Evolutionary conservation across 2,888 invertebrate species (phyloP).

Genomic region (Synanthedon formicaeformis): DNA sequence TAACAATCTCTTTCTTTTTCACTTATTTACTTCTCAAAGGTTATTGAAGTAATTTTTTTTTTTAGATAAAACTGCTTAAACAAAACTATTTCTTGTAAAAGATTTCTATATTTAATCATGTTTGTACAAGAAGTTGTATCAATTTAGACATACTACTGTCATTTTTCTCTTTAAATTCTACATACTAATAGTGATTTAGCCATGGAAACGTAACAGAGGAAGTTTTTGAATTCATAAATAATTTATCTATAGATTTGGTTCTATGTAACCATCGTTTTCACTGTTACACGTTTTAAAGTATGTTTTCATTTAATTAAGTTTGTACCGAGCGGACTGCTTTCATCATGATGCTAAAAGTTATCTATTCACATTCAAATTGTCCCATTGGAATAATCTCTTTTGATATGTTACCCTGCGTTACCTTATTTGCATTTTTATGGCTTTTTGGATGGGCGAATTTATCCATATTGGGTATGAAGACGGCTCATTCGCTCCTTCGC

Average conservation of each 20-base stretch:
- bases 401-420: conserved; percentile 27
- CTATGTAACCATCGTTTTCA: conserved; percentile 9
- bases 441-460: conserved; percentile 12
- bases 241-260: not conserved
- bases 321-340: conserved; percentile 1
- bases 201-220: no score
- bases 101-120: no score
- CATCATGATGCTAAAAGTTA: conserved; percentile 11
- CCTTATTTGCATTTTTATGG: conserved; percentile 41
- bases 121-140: no score
- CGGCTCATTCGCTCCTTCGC: conserved; percentile 15
- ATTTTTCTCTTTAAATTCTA: no score
- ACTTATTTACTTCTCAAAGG: no score
- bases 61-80: no score
- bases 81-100: no score
- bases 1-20: no score
- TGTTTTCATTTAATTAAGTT: not conserved
- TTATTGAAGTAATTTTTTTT: no score
- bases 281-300: not conserved
- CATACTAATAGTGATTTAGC: no score
- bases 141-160: no score
- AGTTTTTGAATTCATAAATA: no score
- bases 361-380: conserved; percentile 37
- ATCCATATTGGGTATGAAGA: conserved; percentile 16
- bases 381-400: conserved; percentile 26